phyloP scores from a whole-genome alignment of 2,113 vertebrate species.

The Taurulus bubalis region DNA sequence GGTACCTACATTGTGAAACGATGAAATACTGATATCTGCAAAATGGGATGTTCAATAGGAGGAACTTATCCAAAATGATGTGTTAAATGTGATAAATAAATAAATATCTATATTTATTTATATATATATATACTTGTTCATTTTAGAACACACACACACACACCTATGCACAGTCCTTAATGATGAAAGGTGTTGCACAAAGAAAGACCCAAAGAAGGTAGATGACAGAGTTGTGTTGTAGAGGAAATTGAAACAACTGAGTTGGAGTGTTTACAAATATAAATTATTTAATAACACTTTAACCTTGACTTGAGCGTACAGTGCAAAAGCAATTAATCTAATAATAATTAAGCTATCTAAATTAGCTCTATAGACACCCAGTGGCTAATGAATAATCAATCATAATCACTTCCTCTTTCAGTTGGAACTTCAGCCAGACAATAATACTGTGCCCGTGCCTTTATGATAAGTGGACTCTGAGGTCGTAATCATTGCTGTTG shows the following conservation, averaged over 20 bases:
- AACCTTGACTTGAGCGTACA: slow-evolving; percentile 78
- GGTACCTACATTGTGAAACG: slow-evolving; percentile 28
- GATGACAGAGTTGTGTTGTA: slow-evolving; percentile 16
- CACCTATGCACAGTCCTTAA: background rate
- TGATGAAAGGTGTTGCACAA: background rate
- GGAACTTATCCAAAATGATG: slow-evolving; percentile 5
- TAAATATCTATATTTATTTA: no score
- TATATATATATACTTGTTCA: background rate
- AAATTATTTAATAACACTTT: slow-evolving; percentile 79
- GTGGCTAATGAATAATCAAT: slow-evolving; percentile 72
- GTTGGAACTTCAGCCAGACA: slow-evolving; percentile 45
- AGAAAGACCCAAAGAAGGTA: background rate
- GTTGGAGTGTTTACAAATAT: slow-evolving; percentile 68
- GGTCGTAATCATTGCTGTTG: slow-evolving; percentile 31
- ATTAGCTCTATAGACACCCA: slow-evolving; percentile 72
- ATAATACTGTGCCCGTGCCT: slow-evolving; percentile 8
- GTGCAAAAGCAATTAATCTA: slow-evolving; percentile 70
- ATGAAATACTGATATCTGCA: slow-evolving; percentile 7
- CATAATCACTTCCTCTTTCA: slow-evolving; percentile 58
- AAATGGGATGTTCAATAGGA: slow-evolving; percentile 11
- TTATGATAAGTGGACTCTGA: slow-evolving; percentile 45
- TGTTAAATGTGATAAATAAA: slow-evolving; percentile 7
- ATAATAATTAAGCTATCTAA: slow-evolving; percentile 76
- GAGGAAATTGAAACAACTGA: slow-evolving; percentile 54
- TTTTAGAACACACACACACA: background rate